Evolutionary conservation across 2,797 vertebrate genomes (phyloP), one percentile per base, ranked within the genome.

Genomic region (Macropodus opercularis): DNA sequence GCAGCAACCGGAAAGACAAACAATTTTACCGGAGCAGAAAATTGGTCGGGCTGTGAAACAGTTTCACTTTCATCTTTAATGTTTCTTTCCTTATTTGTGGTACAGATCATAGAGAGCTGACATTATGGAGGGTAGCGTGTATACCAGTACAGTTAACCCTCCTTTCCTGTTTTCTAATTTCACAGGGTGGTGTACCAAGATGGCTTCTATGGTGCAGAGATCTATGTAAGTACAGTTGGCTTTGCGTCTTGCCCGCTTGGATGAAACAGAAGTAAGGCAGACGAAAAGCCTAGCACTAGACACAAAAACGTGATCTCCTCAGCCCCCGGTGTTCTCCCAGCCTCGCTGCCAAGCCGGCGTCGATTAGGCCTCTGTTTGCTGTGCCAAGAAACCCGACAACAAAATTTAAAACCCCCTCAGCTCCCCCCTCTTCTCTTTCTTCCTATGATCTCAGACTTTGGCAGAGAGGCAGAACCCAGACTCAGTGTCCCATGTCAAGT

Each of bases 201-300:
- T 3, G 96, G 96, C 80, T 98, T 98, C 93, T 98, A 98, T 2
- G 96, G 96, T 68, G 94, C 96, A 54, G 96, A 98, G 92, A 98
- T 98, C 89, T 98, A 96, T 35, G 96, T 98, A 90, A 98, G 96
- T 96, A 92, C 62, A 75, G 68, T 71, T 68, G 48, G 36, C 49
- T 75, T 14, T 35, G 15, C 34, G 54, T 77, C 53, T 21, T 36
- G 63, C 64, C 57, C 55, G 72, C 69, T 75, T 17, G 27, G 58
- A 74, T 85, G 82, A 86, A 87, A 86, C 74, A 77, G 32, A 83
- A 87, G 83, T 70, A 69, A 62, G 63, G 71, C 63, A 80, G 70
- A 84, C 74, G 55, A 66, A 68, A 69, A 72, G 34, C 55, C 43
- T 67, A 44, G 51, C 84, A 79, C 80, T 36, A 61, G 75, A 85